phyloP scores from a whole-genome alignment of 1,140 invertebrate genomes.

The Diabrotica virgifera region DNA sequence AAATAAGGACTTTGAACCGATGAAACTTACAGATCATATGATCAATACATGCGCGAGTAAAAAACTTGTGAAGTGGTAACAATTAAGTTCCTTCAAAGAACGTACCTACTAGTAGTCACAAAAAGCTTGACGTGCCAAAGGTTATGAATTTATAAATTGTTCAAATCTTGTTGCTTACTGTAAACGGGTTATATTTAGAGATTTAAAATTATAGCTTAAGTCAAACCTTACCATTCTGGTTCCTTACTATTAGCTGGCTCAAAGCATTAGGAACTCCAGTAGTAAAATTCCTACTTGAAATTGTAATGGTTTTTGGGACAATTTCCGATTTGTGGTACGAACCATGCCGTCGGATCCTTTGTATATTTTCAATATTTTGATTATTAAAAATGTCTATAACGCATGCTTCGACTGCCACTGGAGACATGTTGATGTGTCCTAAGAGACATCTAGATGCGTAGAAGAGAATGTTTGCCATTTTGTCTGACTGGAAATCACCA shows the following conservation, averaged over 20 bases:
- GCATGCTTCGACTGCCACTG: conserved; percentile 43
- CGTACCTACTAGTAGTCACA: too few relatives aligned
- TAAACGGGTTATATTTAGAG: background rate
- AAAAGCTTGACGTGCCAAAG: too few relatives aligned
- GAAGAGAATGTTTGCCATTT: conserved; percentile 34
- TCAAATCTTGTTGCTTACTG: too few relatives aligned
- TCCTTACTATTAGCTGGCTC: conserved; percentile 43
- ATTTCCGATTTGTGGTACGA: conserved; percentile 36
- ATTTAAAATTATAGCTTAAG: background rate
- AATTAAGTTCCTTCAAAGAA: too few relatives aligned
- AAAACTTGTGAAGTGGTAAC: too few relatives aligned
- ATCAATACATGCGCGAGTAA: too few relatives aligned
- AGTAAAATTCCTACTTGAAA: conserved; percentile 40
- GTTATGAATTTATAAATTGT: too few relatives aligned
- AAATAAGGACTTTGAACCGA: too few relatives aligned
- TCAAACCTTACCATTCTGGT: conserved; percentile 37
- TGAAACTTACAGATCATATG: too few relatives aligned
- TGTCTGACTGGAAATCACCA: conserved; percentile 29
- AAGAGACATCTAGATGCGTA: conserved; percentile 42
- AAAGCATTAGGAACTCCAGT: conserved; percentile 43
- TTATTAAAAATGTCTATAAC: conserved; percentile 42
- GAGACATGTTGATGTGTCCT: conserved; percentile 46
- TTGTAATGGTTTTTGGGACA: conserved; percentile 39
- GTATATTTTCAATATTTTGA: conserved; percentile 39
- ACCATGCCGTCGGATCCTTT: conserved; percentile 35